Evolutionary conservation across 2,113 vertebrate species (phyloP).

Genomic region (Odocoileus hemionus): DNA sequence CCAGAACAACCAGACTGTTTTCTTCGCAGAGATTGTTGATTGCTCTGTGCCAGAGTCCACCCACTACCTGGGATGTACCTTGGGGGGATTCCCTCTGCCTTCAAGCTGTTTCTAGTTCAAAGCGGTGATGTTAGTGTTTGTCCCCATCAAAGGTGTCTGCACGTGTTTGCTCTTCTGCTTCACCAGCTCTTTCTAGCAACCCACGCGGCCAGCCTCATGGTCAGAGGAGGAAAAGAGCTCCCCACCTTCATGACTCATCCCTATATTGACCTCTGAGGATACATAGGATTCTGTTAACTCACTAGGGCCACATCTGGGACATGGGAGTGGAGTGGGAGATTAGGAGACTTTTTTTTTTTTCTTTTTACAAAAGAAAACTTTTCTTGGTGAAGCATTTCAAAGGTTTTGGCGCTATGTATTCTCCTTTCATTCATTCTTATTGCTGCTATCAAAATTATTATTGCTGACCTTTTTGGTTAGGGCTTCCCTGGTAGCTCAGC

Average conservation of each 20-base stretch:
- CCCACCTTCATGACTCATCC: background rate
- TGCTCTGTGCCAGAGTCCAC: background rate
- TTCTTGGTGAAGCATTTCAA: background rate
- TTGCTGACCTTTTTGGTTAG: background rate
- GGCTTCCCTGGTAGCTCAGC: background rate
- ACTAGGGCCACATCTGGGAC: background rate
- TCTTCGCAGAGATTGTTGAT: background rate
- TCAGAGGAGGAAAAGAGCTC: background rate
- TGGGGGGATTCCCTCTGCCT: no score
- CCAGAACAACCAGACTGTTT: background rate
- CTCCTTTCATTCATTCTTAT: background rate
- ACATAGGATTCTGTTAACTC: accelerated
- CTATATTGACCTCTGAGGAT: background rate
- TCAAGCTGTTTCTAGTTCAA: background rate
- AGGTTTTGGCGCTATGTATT: accelerated
- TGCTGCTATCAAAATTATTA: background rate
- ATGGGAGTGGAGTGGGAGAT: accelerated
- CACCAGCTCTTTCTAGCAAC: background rate
- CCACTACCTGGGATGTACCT: background rate
- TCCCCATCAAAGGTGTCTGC: background rate
- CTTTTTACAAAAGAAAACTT: background rate
- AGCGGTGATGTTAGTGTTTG: background rate
- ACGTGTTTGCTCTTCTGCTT: background rate
- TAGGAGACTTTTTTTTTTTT: background rate
- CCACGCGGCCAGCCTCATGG: background rate